Evolutionary conservation across 2,113 vertebrate species (phyloP).

Genomic region (Corythoichthys haematopterus): DNA sequence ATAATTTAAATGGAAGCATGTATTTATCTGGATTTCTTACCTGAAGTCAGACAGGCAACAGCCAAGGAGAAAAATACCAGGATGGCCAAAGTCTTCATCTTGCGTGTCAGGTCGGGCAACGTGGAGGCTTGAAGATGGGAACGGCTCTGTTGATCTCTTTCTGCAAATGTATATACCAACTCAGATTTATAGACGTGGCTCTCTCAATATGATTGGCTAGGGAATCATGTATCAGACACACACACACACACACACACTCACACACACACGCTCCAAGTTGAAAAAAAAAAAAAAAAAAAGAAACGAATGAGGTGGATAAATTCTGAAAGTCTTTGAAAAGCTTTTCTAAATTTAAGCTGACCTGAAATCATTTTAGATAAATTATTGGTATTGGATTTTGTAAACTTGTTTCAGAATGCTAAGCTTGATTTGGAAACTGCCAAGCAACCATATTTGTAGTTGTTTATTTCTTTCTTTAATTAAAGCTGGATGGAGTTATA

Average conservation of each 20-base stretch:
- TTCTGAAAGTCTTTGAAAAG: background rate
- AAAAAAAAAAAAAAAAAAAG: background rate
- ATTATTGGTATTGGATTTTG: background rate
- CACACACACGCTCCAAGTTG: background rate
- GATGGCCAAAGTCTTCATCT: constrained; percentile 61
- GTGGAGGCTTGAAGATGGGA: constrained; percentile 13
- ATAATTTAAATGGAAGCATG: background rate
- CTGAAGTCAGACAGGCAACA: constrained; percentile 47
- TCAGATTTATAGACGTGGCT: constrained; percentile 48
- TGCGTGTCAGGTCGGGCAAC: constrained; percentile 26
- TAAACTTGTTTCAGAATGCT: background rate
- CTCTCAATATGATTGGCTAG: constrained; percentile 56
- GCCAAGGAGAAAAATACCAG: constrained; percentile 52
- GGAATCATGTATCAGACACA: constrained; percentile 56
- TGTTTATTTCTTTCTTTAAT: background rate
- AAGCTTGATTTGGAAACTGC: background rate
- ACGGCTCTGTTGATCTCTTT: constrained; percentile 9
- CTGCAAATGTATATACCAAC: constrained; percentile 15
- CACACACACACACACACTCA: constrained; percentile 26
- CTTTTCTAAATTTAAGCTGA: background rate
- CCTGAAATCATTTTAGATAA: background rate
- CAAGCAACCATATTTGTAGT: background rate
- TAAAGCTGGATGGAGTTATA: background rate
- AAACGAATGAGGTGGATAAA: background rate
- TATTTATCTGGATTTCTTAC: constrained; percentile 26